Evolutionary conservation across 2,888 invertebrate species (phyloP), one percentile per base, ranked within the genome.

Genomic region (Lycophotia porphyrea): DNA sequence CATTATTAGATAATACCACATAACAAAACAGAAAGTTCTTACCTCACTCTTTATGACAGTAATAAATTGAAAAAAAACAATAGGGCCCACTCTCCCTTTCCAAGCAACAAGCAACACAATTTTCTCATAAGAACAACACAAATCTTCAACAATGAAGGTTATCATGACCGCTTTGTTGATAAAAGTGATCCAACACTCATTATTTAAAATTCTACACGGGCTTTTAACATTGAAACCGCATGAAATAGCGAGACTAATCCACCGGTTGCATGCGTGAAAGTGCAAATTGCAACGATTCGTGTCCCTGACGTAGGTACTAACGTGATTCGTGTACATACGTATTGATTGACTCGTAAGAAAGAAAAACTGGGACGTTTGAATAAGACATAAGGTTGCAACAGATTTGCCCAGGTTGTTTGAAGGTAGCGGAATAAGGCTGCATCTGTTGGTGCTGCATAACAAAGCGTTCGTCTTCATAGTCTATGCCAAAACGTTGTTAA

Each of bases 241-340:
- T 60, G 76, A 81, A 80, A 74, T 68, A 52, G 80, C 81, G 73
- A 75, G 73, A 79, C 83, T 88, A 87, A 88, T 87, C 76, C 58
- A 44, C 60, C 61, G n/a, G 65, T 85, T 83, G 80, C 85, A 86
- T 78, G 87, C 74, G 85, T 81, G 87, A 87, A 87, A 87, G 87
- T 85, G 87, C 80, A 87, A 87, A 87, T 87, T 82, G 80, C 84
- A 87, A 70, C 79, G 65, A 71, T 66, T 87, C 79, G 69, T 84
- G 88, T 79, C 77, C 76, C 80, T 82, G 70, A 64, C 65, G 78
- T 68, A 64, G 67, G 52, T 63, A 67, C 18, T 18, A 68, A 84
- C 79, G 77, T 79, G 72, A 79, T 77, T 67, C 55, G 74, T 68
- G 63, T 85, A 81, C 71, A 71, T 60, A 84, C 63, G 70, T 84